These are phyloP conservation scores for Mesoclemmys tuberculata DNA, from an alignment of 2,113 vertebrate species.

Conservation along the genomic window DNA sequence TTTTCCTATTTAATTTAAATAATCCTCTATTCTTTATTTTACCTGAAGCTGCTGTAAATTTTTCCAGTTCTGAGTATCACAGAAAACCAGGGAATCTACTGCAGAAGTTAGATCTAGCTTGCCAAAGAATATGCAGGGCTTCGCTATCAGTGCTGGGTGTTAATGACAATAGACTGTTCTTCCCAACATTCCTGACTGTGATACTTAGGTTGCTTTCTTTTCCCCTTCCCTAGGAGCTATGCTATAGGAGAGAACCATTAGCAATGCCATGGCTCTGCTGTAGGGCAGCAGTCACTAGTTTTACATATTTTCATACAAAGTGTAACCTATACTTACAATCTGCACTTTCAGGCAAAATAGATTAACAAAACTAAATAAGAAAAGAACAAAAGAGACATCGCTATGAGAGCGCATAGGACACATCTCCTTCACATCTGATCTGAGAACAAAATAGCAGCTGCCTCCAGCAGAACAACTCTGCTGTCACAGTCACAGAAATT, in stretches of 20 bases:
- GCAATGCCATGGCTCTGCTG: neutral
- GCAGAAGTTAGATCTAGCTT: neutral
- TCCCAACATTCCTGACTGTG: neutral
- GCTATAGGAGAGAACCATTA: neutral
- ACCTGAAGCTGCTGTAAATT: neutral
- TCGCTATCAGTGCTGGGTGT: neutral
- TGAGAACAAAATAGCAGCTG: neutral
- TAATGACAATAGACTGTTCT: neutral
- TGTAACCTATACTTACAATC: neutral
- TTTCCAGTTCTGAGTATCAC: neutral
- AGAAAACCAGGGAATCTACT: neutral
- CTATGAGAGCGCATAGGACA: neutral
- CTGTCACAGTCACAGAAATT: neutral
- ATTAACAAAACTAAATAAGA: neutral
- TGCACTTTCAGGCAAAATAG: neutral
- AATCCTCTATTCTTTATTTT: neutral
- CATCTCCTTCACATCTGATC: neutral
- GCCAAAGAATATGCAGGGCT: neutral
- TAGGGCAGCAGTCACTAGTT: neutral
- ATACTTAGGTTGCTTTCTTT: neutral
- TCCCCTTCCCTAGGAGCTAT: neutral
- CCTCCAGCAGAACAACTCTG: neutral
- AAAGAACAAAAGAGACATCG: neutral
- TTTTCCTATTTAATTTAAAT: neutral
- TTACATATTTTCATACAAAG: neutral